These are phyloP conservation scores for Dendronephthya gigantea DNA, from an alignment of 64 coral and sea anemone genomes.

Conservation along the genomic window DNA sequence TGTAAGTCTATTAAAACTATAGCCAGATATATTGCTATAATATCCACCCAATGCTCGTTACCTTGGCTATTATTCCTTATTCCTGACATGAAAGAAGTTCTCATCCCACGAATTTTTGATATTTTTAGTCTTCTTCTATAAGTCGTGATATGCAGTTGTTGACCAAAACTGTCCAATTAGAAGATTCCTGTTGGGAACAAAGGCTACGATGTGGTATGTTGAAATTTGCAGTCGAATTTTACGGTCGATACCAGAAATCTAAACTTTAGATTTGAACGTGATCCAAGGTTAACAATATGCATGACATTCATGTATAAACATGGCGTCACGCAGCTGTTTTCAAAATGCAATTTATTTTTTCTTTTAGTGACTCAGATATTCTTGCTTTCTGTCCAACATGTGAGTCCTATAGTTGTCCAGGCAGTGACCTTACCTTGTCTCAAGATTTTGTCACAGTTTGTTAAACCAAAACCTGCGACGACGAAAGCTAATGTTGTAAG, in stretches of 20 bases:
- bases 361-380: conserved; percentile 72
- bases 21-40: no score
- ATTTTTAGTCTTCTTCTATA: conserved; percentile 67
- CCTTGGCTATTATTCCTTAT: no score
- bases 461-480: conserved; percentile 72
- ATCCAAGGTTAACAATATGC: no score
- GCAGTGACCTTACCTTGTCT: conserved; percentile 85
- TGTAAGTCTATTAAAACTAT: conserved; percentile 24
- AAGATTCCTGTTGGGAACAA: conserved; percentile 87
- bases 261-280: no score
- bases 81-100: background rate
- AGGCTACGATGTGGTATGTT: conserved; percentile 70
- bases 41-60: no score
- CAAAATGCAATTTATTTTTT: background rate
- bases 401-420: conserved; percentile 78
- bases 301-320: no score
- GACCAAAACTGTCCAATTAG: conserved; percentile 77
- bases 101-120: no score
- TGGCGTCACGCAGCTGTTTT: no score
- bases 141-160: conserved; percentile 88
- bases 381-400: conserved; percentile 81
- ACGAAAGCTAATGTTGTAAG: conserved; percentile 77
- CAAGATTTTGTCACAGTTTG: conserved; percentile 75
- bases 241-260: no score
- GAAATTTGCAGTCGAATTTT: no score